Base-by-base conservation (phyloP, 2,113 vertebrate species). In the Pteruthius melanotis region DNA sequence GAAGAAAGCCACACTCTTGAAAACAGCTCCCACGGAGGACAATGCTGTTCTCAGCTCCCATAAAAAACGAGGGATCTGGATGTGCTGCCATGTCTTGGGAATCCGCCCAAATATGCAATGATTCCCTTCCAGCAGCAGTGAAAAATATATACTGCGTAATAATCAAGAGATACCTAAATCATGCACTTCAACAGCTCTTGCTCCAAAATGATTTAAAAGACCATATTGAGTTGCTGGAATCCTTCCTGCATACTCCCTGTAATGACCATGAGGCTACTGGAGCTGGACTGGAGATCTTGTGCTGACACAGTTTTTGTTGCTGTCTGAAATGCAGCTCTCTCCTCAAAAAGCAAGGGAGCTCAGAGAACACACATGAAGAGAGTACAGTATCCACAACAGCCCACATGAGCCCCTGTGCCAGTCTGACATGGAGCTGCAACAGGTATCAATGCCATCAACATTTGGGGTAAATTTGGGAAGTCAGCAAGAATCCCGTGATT, bases 81-180 rank as follows among this genome's bases (percentile, higher is more conserved):
- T 87, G 64, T 20, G 28, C 56, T 88, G 76, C 64, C 68, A 65
- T 64, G 57, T 39, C 90, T 90, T 75, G 47, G 44, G 69, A 83
- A 24, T 60, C 23, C 1, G 1, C 64, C 42, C 90, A 92, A 86
- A 94, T 45, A 44, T 26, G 57, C 9, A 3, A 81, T 9, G 56
- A 84, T n/a, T 68, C 76, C 63, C 31, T 56, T 66, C 68, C 33
- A 77, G 65, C 17, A 71, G 52, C 37, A 87, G 28, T 42, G 69
- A 93, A 78, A 93, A 92, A 80, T 54, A 83, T 42, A 83, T 30
- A 64, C 64, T 57, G 60, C 7, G 8, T 78, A 93, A 94, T 78
- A 90, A 95, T 83, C 83, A 86, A 79, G 63, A 88, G 79, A 94
- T 19, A 95, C 60, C 57, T 91, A 95, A 95, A 94, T 94, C 93